Conservation (phyloP, 2,797 vertebrate genomes). For the Oreochromis grahami region DNA sequence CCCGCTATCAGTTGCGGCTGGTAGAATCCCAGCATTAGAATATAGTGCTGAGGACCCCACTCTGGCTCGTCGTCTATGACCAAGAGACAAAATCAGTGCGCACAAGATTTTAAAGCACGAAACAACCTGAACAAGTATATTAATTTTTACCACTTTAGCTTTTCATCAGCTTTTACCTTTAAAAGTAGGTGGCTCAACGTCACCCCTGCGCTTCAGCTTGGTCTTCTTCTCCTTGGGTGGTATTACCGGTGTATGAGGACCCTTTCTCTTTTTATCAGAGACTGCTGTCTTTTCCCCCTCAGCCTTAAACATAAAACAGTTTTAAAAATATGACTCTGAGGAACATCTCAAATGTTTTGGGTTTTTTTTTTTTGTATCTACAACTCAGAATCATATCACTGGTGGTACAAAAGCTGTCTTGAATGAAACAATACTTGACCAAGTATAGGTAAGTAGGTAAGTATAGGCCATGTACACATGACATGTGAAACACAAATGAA, state of each 20-base stretch:
- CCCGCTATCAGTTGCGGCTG: constrained; percentile 78
- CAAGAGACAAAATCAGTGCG: neutral
- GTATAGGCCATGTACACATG: neutral
- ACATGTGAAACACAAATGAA: neutral
- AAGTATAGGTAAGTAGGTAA: too few species aligned
- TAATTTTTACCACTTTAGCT: neutral
- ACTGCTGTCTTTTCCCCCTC: constrained; percentile 36
- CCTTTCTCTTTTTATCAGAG: constrained; percentile 75
- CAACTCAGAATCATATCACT: neutral
- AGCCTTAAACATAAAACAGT: constrained; percentile 51
- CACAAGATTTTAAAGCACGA: neutral
- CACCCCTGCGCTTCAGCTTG: constrained; percentile 78
- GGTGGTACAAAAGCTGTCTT: neutral
- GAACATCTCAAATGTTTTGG: neutral
- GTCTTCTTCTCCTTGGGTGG: constrained; percentile 69
- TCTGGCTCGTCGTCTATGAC: constrained; percentile 91
- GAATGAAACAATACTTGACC: neutral
- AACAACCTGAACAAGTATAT: neutral
- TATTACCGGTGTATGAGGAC: neutral
- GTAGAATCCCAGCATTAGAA: constrained; percentile 86
- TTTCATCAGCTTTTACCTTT: constrained; percentile 72
- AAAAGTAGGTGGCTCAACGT: constrained; percentile 64
- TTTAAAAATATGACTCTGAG: neutral
- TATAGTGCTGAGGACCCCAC: constrained; percentile 88
- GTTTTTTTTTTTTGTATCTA: neutral